These are phyloP conservation scores for Melanaphis sacchari DNA, from an alignment of 1,140 invertebrate species.

Conservation along the genomic window DNA sequence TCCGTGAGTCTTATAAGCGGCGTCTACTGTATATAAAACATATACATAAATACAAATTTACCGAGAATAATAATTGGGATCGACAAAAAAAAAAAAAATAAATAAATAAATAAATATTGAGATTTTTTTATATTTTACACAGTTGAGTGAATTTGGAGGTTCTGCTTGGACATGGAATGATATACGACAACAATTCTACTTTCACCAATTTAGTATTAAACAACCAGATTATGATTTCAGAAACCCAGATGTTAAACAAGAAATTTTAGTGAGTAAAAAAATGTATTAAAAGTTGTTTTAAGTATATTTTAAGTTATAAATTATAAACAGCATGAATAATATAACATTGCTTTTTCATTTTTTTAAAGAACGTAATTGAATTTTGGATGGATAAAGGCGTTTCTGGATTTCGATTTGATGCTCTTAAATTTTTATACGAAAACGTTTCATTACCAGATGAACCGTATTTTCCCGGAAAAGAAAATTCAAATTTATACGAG, in stretches of 20 bases:
- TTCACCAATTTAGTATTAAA: constrained; percentile 71
- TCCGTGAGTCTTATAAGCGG: too few relatives aligned
- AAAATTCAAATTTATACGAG: neutral
- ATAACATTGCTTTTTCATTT: neutral
- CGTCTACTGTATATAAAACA: too few relatives aligned
- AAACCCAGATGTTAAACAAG: neutral
- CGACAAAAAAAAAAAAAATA: too few relatives aligned
- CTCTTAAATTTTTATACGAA: constrained; percentile 67
- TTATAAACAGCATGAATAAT: too few relatives aligned
- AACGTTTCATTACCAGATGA: constrained; percentile 63
- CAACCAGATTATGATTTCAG: constrained; percentile 78
- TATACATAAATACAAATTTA: too few relatives aligned
- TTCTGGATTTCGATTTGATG: constrained; percentile 75
- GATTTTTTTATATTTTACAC: neutral
- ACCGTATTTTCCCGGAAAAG: constrained; percentile 17
- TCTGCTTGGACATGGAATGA: constrained; percentile 76
- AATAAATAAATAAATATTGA: too few relatives aligned
- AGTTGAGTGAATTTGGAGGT: constrained; percentile 73
- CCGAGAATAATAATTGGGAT: too few relatives aligned
- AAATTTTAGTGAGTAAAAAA: constrained; percentile 14
- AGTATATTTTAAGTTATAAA: too few relatives aligned
- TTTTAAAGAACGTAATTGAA: constrained; percentile 64
- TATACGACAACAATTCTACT: constrained; percentile 73
- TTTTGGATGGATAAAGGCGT: constrained; percentile 75
- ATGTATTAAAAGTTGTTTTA: too few relatives aligned